Evolutionary conservation across 2,888 invertebrate genomes (phyloP).

Genomic region (Amphimallon solstitiale): DNA sequence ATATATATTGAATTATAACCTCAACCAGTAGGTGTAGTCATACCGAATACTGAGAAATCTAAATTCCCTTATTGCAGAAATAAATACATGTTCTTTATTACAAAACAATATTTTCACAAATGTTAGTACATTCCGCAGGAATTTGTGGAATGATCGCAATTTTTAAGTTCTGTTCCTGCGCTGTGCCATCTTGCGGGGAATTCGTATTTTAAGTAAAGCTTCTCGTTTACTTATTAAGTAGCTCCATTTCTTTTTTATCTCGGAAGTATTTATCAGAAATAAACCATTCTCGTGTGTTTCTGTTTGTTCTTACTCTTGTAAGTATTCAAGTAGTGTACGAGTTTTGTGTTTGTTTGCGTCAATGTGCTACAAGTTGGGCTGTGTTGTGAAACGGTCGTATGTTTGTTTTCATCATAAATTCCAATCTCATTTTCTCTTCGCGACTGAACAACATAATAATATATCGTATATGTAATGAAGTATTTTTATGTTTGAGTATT

Average conservation of each 20-base stretch:
- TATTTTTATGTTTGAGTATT: too few relatives aligned
- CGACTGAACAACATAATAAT: background rate
- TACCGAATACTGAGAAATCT: background rate
- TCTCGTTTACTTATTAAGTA: constrained; percentile 36
- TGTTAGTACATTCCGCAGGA: constrained; percentile 43
- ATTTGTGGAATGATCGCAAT: constrained; percentile 50
- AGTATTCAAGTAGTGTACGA: constrained; percentile 44
- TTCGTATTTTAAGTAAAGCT: constrained; percentile 46
- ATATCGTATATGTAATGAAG: too few relatives aligned
- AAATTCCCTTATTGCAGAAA: background rate
- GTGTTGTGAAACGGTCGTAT: constrained; percentile 45
- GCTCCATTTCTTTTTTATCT: constrained; percentile 38
- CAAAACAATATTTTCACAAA: constrained; percentile 41
- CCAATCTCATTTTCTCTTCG: constrained; percentile 48
- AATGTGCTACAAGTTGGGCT: constrained; percentile 25
- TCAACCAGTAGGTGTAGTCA: too few relatives aligned
- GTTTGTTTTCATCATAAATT: constrained; percentile 48
- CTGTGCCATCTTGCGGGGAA: constrained; percentile 54
- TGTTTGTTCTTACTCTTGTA: constrained; percentile 53
- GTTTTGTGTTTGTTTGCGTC: constrained; percentile 36
- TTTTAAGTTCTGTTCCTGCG: constrained; percentile 42
- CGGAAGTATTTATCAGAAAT: constrained; percentile 37
- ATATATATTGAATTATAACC: too few relatives aligned
- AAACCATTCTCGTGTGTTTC: constrained; percentile 34
- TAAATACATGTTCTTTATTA: background rate